Percentiles rank a stretch among this genome's conserved stretches.
These are phyloP conservation scores for Octomys mimax DNA, from an alignment of 2,797 vertebrate genomes.

Conservation along the genomic window DNA sequence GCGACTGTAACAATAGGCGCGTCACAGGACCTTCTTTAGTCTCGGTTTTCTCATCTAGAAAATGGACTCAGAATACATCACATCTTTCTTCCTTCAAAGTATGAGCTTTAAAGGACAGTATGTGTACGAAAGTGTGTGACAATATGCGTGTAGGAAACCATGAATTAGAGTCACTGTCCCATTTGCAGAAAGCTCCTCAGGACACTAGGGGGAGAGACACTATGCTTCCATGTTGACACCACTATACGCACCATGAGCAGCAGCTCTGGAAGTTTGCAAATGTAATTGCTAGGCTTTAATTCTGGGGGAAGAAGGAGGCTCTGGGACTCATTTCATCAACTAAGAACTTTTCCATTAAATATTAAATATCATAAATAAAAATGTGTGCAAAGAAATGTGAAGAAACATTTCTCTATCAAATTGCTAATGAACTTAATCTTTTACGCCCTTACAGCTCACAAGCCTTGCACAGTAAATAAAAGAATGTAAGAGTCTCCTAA, in stretches of 20 bases:
- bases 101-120: background rate
- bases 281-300: background rate
- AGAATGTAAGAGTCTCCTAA: background rate
- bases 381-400: background rate
- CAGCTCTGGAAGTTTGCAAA: background rate
- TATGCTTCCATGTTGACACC: background rate
- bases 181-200: background rate
- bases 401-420: slow-evolving; percentile 51
- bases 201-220: background rate
- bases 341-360: background rate
- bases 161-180: background rate
- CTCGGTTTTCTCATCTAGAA: slow-evolving; percentile 31
- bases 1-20: background rate
- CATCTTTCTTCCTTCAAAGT: background rate
- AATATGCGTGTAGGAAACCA: background rate
- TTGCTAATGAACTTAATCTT: slow-evolving; percentile 64
- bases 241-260: background rate
- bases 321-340: background rate
- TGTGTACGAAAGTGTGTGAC: background rate
- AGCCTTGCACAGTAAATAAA: slow-evolving; percentile 32
- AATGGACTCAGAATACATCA: background rate
- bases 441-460: background rate
- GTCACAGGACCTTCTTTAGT: background rate
- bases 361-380: slow-evolving; percentile 36
- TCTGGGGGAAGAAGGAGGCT: background rate